Conservation (phyloP, 2,113 vertebrate species). For the Melospiza melodia region DNA sequence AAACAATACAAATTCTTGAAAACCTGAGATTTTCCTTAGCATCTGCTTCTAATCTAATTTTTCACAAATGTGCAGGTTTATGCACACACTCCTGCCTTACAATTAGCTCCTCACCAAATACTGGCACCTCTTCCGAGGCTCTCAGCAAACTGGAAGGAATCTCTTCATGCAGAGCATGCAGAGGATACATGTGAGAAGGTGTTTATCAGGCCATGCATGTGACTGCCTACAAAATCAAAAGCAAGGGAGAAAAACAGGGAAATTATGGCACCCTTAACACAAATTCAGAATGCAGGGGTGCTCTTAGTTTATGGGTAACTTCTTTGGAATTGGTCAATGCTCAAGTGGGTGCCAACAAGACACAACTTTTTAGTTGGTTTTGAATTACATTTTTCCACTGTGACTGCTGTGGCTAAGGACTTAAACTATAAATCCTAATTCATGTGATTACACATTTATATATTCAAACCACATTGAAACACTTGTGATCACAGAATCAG, state of each 20-base stretch:
- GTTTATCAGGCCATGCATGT: not conserved
- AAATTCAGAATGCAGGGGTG: not conserved
- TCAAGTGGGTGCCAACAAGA: not conserved
- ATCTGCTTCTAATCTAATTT: not conserved
- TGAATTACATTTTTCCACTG: not conserved
- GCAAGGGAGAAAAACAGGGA: not conserved
- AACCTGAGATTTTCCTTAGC: not conserved
- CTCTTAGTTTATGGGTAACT: not conserved
- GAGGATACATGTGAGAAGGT: not conserved
- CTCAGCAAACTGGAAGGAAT: not conserved
- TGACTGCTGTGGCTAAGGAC: not conserved
- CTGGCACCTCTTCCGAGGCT: not conserved
- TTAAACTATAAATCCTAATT: not conserved
- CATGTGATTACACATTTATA: not conserved
- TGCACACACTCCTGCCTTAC: not conserved
- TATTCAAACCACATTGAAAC: constrained; percentile 9
- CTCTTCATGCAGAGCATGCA: not conserved
- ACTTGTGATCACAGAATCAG: not conserved
- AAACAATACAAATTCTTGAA: constrained; percentile 52
- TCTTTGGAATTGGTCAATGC: not conserved
- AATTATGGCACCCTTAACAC: not conserved
- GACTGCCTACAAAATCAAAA: not conserved
- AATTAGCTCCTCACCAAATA: not conserved
- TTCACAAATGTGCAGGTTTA: not conserved
- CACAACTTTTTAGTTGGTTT: not conserved